Conservation (phyloP, 1,140 invertebrate genomes). For the Phenacoccus solenopsis region DNA sequence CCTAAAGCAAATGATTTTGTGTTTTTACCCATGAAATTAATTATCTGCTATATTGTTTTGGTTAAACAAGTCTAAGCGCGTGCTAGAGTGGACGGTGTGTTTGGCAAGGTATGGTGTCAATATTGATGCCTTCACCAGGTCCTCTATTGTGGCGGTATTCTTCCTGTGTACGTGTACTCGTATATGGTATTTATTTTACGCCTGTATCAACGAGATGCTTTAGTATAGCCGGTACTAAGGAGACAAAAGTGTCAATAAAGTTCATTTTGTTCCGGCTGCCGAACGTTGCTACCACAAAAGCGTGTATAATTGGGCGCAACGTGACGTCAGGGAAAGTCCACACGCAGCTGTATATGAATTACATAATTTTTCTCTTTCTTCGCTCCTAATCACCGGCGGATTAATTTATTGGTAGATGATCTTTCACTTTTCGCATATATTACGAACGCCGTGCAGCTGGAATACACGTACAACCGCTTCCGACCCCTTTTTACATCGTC, state of each 20-base stretch:
- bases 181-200: no score
- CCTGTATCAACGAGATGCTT: no score
- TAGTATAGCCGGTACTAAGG: neutral
- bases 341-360: neutral
- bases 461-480: no score
- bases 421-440: neutral
- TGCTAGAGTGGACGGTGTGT: neutral
- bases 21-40: neutral
- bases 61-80: neutral
- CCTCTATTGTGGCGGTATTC: neutral
- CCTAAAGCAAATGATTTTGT: neutral
- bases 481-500: no score
- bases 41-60: neutral
- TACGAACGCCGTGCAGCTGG: no score
- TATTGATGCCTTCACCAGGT: neutral
- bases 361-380: neutral
- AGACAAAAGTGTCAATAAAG: neutral
- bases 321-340: conserved; percentile 12
- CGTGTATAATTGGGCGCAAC: neutral
- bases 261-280: conserved; percentile 9
- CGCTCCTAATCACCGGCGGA: no score
- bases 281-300: neutral
- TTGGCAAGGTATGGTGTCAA: neutral
- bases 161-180: conserved; percentile 10
- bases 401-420: neutral